A percentile compares a stretch with the other conserved stretches of the same genome.
These are phyloP conservation scores for Dunckerocampus dactyliophorus DNA, from an alignment of 2,113 vertebrate species.

Conservation along the genomic window DNA sequence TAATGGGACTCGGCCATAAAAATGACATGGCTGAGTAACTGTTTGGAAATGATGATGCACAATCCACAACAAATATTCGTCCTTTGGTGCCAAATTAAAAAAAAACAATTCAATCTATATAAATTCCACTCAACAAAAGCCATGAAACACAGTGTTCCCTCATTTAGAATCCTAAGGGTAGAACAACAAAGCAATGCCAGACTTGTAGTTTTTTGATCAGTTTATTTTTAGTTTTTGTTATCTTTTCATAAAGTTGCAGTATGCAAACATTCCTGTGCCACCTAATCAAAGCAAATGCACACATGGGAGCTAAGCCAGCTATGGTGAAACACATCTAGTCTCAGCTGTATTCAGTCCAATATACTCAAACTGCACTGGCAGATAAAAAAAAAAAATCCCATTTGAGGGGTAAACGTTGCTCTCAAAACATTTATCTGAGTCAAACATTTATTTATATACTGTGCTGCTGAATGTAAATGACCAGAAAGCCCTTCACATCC, in stretches of 20 bases:
- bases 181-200: slow-evolving; percentile 17
- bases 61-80: too few species aligned
- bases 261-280: slow-evolving; percentile 26
- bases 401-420: slow-evolving; percentile 35
- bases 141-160: too few species aligned
- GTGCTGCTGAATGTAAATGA: slow-evolving; percentile 54
- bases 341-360: slow-evolving; percentile 32
- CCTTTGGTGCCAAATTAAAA: too few species aligned
- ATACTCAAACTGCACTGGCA: slow-evolving; percentile 28
- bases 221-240: slow-evolving; percentile 5
- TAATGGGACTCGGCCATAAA: too few species aligned
- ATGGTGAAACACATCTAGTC: slow-evolving; percentile 21
- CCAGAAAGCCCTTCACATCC: slow-evolving; percentile 23
- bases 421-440: slow-evolving; percentile 29
- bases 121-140: too few species aligned
- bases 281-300: slow-evolving; percentile 41
- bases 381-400: slow-evolving; percentile 53
- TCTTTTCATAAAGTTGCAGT: slow-evolving; percentile 8
- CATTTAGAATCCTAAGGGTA: too few species aligned
- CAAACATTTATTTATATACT: slow-evolving; percentile 45
- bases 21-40: too few species aligned
- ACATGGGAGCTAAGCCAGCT: slow-evolving; percentile 25
- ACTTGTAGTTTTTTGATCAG: too few species aligned
- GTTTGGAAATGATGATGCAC: too few species aligned
- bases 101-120: too few species aligned